Evolutionary conservation across 1,140 invertebrate genomes (phyloP).

Genomic region (Yoshiicerus persimilis): DNA sequence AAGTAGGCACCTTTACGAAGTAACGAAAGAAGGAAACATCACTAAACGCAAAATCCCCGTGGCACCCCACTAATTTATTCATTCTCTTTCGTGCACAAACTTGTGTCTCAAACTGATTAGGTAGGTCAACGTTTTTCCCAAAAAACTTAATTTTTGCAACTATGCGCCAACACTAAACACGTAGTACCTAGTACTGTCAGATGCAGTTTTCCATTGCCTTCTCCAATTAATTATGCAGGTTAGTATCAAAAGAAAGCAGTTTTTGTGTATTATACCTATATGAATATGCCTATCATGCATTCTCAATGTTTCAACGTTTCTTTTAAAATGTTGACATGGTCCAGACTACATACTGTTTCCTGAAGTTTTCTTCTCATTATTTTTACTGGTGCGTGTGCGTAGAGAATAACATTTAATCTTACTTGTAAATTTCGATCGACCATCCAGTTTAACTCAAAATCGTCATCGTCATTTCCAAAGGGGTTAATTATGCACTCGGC

Average conservation of each 20-base stretch:
- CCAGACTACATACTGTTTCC: too few species aligned
- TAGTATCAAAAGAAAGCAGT: too few species aligned
- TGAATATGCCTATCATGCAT: too few species aligned
- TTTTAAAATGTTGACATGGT: too few species aligned
- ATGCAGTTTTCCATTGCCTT: neutral
- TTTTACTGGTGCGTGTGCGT: too few species aligned
- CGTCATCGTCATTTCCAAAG: conserved; percentile 89
- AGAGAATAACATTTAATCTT: too few species aligned
- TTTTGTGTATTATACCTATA: too few species aligned
- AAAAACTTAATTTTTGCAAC: neutral
- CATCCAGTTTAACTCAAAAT: conserved; percentile 82
- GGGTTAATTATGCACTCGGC: conserved; percentile 82
- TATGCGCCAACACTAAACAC: neutral
- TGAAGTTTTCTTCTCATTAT: too few species aligned
- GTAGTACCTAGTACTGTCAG: neutral
- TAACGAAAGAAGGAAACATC: neutral
- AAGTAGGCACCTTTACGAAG: neutral
- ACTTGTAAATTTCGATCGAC: conserved; percentile 82
- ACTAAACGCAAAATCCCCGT: neutral
- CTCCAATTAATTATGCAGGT: neutral
- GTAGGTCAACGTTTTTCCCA: neutral
- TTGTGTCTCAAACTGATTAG: neutral
- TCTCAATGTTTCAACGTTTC: too few species aligned
- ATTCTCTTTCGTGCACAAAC: neutral
- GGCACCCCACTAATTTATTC: neutral